Conservation (phyloP, 1,140 invertebrate species). For the Drosophila navojoa region DNA sequence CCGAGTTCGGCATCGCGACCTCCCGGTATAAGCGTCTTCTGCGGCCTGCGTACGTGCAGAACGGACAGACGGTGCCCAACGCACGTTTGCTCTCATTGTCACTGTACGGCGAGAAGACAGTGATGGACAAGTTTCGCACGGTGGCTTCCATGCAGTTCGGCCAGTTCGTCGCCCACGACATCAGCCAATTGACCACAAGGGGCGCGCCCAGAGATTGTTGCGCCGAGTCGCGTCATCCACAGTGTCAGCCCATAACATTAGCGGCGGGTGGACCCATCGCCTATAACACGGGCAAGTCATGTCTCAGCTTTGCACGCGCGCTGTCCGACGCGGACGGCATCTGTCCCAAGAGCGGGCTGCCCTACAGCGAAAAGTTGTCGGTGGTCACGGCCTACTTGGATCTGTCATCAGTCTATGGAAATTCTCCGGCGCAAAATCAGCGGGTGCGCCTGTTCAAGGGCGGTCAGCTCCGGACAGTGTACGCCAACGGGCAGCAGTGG, state of each 20-base stretch:
- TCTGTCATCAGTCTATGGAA: slow-evolving; percentile 93
- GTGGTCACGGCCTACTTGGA: slow-evolving; percentile 93
- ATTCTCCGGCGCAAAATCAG: slow-evolving; percentile 85
- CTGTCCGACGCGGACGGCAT: slow-evolving; percentile 88
- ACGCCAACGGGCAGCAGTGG: slow-evolving; percentile 87
- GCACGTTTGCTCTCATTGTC: slow-evolving; percentile 89
- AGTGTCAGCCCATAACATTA: slow-evolving; percentile 93
- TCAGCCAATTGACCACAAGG: slow-evolving; percentile 88
- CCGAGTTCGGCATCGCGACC: slow-evolving; percentile 89
- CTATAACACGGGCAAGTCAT: slow-evolving; percentile 85
- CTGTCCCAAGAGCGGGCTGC: slow-evolving; percentile 85
- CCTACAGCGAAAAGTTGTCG: slow-evolving; percentile 90
- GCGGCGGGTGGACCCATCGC: slow-evolving; percentile 92
- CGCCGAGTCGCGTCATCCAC: slow-evolving; percentile 76
- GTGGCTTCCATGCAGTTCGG: slow-evolving; percentile 93
- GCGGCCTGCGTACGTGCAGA: slow-evolving; percentile 88
- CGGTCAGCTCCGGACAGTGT: slow-evolving; percentile 86
- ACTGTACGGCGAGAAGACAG: slow-evolving; percentile 87
- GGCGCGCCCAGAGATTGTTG: slow-evolving; percentile 86
- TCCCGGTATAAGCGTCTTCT: slow-evolving; percentile 89
- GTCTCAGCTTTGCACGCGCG: slow-evolving; percentile 93
- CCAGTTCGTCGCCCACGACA: slow-evolving; percentile 94
- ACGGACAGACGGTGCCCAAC: slow-evolving; percentile 87
- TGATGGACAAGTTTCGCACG: slow-evolving; percentile 88
- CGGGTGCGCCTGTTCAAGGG: slow-evolving; percentile 87